Percentiles rank a stretch among this genome's conserved stretches.
Evolutionary conservation across 2,888 invertebrate species (phyloP).

Genomic region (Tetropium fuscum): DNA sequence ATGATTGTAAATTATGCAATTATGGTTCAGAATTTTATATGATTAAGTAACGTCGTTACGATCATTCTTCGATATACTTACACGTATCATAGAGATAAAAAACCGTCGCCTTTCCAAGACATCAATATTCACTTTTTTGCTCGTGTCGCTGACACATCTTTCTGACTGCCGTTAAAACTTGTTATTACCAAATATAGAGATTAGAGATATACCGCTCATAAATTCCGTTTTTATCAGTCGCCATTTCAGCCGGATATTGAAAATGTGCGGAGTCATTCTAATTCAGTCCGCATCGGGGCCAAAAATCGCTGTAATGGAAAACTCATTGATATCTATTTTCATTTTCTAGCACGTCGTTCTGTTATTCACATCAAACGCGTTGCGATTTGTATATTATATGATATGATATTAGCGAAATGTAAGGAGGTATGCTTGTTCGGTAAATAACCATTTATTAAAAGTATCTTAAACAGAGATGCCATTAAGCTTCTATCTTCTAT

Average conservation of each 20-base stretch:
- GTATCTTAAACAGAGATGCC: too few relatives aligned
- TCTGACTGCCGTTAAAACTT: neutral
- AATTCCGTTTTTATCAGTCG: conserved; percentile 38
- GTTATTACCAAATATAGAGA: conserved; percentile 18
- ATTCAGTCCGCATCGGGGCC: conserved; percentile 48
- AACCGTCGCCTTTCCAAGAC: too few relatives aligned
- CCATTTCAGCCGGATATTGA: conserved; percentile 49
- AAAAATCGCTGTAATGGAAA: conserved; percentile 53
- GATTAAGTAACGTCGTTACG: too few relatives aligned
- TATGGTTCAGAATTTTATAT: too few relatives aligned
- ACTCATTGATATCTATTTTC: conserved; percentile 29
- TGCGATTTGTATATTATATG: conserved; percentile 8
- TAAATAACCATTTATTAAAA: too few relatives aligned
- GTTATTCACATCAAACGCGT: conserved; percentile 1
- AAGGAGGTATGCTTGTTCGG: too few relatives aligned
- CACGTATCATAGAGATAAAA: too few relatives aligned
- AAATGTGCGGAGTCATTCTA: conserved; percentile 53
- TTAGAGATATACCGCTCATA: conserved; percentile 22
- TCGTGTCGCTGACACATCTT: conserved; percentile 12
- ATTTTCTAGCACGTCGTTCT: conserved; percentile 20
- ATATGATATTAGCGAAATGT: neutral
- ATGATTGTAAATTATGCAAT: too few relatives aligned
- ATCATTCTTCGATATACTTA: too few relatives aligned
- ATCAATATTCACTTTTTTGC: too few relatives aligned
- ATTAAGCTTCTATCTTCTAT: too few relatives aligned